phyloP scores from a whole-genome alignment of 2,888 invertebrate species.

The Mayetiola destructor region DNA sequence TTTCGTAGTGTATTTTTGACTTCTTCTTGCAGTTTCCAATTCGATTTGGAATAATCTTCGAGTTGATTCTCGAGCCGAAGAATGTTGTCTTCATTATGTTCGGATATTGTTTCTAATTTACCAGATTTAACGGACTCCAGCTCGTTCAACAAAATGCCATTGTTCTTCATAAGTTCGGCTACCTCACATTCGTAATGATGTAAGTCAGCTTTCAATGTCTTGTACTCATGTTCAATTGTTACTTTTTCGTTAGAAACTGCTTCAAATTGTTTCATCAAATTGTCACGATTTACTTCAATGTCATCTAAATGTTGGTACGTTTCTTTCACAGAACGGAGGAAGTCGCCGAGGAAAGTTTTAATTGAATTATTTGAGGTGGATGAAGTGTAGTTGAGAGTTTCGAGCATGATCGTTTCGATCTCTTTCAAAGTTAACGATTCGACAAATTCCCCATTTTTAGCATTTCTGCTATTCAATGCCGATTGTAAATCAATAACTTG shows the following conservation, averaged over 20 bases:
- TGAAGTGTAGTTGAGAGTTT: neutral
- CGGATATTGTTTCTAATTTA: slow-evolving; percentile 54
- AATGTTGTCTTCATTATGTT: slow-evolving; percentile 55
- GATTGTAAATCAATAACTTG: slow-evolving; percentile 32
- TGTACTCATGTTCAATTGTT: slow-evolving; percentile 42
- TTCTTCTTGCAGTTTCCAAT: slow-evolving; percentile 45
- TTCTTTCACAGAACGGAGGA: neutral
- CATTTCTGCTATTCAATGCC: slow-evolving; percentile 18
- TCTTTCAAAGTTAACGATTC: neutral
- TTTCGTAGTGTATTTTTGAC: slow-evolving; percentile 43
- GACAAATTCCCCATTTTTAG: too few species aligned
- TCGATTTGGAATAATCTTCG: slow-evolving; percentile 45
- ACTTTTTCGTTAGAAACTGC: slow-evolving; percentile 33
- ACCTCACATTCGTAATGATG: slow-evolving; percentile 44
- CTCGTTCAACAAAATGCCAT: slow-evolving; percentile 52
- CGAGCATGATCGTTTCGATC: neutral
- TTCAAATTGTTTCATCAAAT: slow-evolving; percentile 36
- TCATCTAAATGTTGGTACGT: neutral
- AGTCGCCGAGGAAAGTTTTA: neutral
- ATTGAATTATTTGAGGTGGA: neutral
- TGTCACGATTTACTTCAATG: slow-evolving; percentile 15
- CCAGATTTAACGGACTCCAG: slow-evolving; percentile 43
- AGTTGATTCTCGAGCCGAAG: slow-evolving; percentile 48
- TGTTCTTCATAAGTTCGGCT: slow-evolving; percentile 54
- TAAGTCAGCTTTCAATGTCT: slow-evolving; percentile 34